These are phyloP conservation scores for Salmo trutta DNA, from an alignment of 2,797 vertebrate species.

Conservation along the genomic window DNA sequence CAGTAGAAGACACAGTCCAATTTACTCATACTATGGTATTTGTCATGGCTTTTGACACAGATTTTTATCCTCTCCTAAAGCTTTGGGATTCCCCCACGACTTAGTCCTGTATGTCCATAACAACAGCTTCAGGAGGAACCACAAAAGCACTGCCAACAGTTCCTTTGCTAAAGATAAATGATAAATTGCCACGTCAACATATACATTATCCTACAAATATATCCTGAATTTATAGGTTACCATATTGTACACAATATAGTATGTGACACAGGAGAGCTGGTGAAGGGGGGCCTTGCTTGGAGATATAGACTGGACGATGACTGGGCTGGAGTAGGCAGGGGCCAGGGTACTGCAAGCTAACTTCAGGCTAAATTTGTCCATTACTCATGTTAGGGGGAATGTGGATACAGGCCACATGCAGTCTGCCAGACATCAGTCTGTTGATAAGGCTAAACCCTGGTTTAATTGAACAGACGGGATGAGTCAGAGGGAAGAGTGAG, in stretches of 20 bases:
- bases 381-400: constrained; percentile 41
- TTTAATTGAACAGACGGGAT: constrained; percentile 30
- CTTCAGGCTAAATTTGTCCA: constrained; percentile 27
- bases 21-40: background rate
- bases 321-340: constrained; percentile 5
- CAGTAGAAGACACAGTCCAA: constrained; percentile 1
- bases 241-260: background rate
- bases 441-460: constrained; percentile 21
- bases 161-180: background rate
- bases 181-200: background rate
- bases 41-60: background rate
- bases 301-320: background rate
- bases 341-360: background rate
- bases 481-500: constrained; percentile 8
- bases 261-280: background rate
- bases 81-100: background rate
- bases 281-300: background rate
- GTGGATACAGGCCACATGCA: constrained; percentile 18
- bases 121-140: background rate
- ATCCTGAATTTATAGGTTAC: background rate
- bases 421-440: constrained; percentile 28
- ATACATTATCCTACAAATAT: background rate
- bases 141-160: background rate
- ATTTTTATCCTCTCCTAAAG: constrained; percentile 3
- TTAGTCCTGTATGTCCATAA: background rate